Percentiles rank a stretch among this genome's conserved stretches.
Conservation (phyloP, 2,113 vertebrate genomes). For the Petroica traversi region DNA sequence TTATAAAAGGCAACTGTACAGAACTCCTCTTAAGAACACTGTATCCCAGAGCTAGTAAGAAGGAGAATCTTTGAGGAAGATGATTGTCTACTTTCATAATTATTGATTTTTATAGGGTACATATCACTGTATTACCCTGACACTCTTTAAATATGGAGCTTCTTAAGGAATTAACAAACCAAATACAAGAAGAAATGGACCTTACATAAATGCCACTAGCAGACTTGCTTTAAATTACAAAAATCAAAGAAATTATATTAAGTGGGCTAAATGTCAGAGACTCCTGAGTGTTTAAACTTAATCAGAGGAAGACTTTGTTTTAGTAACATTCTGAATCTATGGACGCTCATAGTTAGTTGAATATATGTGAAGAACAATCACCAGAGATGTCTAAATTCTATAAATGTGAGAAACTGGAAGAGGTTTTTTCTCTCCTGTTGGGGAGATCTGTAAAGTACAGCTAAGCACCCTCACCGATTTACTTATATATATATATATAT, state of each 20-base stretch:
- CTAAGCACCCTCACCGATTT: background rate
- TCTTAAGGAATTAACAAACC: constrained; percentile 14
- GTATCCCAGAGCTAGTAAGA: background rate
- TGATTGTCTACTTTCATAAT: background rate
- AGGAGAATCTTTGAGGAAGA: background rate
- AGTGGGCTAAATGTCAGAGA: background rate
- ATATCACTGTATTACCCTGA: background rate
- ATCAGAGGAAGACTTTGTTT: background rate
- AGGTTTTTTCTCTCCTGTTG: background rate
- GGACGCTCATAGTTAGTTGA: background rate
- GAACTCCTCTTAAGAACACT: background rate
- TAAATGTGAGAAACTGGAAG: background rate
- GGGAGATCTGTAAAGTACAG: background rate
- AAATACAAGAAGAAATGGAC: background rate
- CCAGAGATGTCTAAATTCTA: background rate
- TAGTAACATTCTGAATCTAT: background rate
- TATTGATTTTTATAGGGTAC: background rate
- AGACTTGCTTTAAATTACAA: background rate
- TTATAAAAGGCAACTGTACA: background rate
- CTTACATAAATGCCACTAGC: background rate
- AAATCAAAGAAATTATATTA: background rate
- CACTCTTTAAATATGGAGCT: background rate
- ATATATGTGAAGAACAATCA: background rate
- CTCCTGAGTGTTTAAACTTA: background rate
- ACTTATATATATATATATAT: background rate